These are phyloP conservation scores for Borostomias antarcticus DNA, from an alignment of 2,797 vertebrate species.

Conservation along the genomic window DNA sequence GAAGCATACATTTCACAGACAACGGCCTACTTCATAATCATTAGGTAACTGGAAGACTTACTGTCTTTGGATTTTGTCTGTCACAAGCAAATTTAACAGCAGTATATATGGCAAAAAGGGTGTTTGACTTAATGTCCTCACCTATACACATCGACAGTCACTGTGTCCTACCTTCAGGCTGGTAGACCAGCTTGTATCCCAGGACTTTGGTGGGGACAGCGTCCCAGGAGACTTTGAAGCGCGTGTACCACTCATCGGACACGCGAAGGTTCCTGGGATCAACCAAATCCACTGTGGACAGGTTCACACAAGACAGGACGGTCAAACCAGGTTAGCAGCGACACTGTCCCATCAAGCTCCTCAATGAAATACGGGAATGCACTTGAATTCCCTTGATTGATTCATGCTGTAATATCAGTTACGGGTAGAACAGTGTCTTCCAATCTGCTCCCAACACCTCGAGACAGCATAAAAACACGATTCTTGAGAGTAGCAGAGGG, in stretches of 20 bases:
- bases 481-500: neutral
- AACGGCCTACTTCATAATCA: too few species aligned
- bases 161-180: conserved; percentile 83
- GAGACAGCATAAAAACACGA: neutral
- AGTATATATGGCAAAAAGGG: too few species aligned
- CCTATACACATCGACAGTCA: too few species aligned
- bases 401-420: neutral
- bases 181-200: conserved; percentile 95
- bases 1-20: neutral
- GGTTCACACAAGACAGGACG: conserved; percentile 20
- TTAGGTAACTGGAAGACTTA: too few species aligned
- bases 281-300: conserved; percentile 86
- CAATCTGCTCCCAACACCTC: neutral
- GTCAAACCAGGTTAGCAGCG: conserved; percentile 37
- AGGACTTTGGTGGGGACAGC: conserved; percentile 87
- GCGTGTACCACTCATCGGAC: conserved; percentile 98
- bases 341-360: too few species aligned
- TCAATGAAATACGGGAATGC: too few species aligned
- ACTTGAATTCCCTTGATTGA: too few species aligned
- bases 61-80: too few species aligned
- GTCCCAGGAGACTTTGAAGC: conserved; percentile 97
- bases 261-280: conserved; percentile 94
- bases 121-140: too few species aligned
- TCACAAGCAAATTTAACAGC: too few species aligned
- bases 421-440: neutral